phyloP scores from a whole-genome alignment of 2,888 invertebrate species.

The Melitaea athalia region DNA sequence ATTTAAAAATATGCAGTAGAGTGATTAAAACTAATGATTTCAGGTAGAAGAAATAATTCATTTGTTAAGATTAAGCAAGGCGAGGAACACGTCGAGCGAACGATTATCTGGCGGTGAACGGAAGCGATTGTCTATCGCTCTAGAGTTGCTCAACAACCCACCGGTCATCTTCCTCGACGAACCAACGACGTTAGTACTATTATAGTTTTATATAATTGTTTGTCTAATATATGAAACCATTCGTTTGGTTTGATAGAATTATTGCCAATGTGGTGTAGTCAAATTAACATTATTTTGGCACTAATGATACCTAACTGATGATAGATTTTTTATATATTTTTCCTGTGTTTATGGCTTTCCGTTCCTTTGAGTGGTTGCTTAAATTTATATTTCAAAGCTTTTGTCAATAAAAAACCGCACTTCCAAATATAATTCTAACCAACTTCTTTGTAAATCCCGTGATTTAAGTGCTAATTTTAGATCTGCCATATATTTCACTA shows the following conservation, averaged over 20 bases:
- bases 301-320: no score
- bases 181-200: conserved; percentile 92
- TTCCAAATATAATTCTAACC: no score
- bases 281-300: no score
- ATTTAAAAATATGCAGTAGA: background rate
- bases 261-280: background rate
- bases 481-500: no score
- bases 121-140: conserved; percentile 95
- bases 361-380: no score
- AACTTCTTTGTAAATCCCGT: no score
- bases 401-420: no score
- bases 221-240: background rate
- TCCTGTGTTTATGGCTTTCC: no score
- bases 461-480: no score
- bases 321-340: no score
- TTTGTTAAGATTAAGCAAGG: conserved; percentile 87
- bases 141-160: conserved; percentile 96
- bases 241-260: background rate
- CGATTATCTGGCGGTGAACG: conserved; percentile 95
- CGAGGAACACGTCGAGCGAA: conserved; percentile 87
- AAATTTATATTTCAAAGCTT: no score
- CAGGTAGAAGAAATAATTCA: conserved; percentile 94
- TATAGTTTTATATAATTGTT: background rate
- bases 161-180: conserved; percentile 97
- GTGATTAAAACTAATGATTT: conserved; percentile 43